phyloP scores from a whole-genome alignment of 23 tunicate genomes.

The Halocynthia roretzi region DNA sequence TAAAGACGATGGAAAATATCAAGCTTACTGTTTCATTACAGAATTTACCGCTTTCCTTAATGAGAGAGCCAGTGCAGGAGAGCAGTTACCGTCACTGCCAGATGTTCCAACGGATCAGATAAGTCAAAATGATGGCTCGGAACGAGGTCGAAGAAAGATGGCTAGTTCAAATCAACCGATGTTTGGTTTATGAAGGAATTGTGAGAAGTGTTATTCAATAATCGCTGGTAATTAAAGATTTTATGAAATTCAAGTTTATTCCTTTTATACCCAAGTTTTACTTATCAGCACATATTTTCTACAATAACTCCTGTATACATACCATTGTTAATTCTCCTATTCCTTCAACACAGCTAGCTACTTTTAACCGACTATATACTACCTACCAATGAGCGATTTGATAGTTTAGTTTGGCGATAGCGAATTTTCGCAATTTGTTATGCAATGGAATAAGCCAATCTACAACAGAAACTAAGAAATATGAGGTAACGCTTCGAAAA shows the following conservation, averaged over 20 bases:
- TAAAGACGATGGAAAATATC: slow-evolving; percentile 8
- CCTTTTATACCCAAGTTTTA: too few relatives aligned
- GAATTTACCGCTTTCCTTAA: slow-evolving; percentile 63
- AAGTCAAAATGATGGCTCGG: background rate
- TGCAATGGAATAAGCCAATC: too few relatives aligned
- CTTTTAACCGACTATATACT: background rate
- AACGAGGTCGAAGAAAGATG: slow-evolving; percentile 13
- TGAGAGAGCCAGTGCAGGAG: slow-evolving; percentile 50
- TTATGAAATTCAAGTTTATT: too few relatives aligned
- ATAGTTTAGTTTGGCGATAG: too few relatives aligned
- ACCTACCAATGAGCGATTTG: too few relatives aligned
- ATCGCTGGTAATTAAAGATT: too few relatives aligned
- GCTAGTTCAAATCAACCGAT: slow-evolving; percentile 22
- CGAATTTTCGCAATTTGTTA: too few relatives aligned
- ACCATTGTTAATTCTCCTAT: background rate
- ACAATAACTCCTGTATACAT: background rate
- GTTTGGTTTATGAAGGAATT: slow-evolving; percentile 15
- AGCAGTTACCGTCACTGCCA: slow-evolving; percentile 30
- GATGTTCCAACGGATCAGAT: slow-evolving; percentile 12
- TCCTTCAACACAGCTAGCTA: background rate
- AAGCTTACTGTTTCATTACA: slow-evolving; percentile 1
- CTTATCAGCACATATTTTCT: too few relatives aligned
- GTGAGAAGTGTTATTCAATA: too few relatives aligned
- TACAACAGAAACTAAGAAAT: too few relatives aligned
- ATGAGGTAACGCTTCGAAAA: too few relatives aligned